Conservation (phyloP, 1,140 invertebrate species). For the Solenopsis fugax region DNA sequence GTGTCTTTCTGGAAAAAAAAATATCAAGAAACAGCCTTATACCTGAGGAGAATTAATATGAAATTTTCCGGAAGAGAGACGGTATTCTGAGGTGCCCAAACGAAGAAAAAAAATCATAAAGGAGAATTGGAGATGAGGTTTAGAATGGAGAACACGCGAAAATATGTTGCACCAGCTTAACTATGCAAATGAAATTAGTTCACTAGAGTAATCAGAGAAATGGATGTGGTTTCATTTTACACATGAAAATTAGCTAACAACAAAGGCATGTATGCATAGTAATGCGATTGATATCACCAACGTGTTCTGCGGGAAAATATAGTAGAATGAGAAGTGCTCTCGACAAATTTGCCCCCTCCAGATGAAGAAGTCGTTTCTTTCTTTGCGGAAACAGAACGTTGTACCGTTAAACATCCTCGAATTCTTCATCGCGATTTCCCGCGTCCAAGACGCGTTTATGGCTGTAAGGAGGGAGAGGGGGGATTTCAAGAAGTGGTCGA, state of each 20-base stretch:
- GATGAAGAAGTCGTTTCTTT: not conserved
- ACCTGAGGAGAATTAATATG: slow-evolving; percentile 7
- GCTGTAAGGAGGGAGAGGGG: not conserved
- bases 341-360: not conserved
- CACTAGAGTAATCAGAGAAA: slow-evolving; percentile 25
- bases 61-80: slow-evolving; percentile 16
- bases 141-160: not conserved
- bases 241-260: slow-evolving; percentile 6
- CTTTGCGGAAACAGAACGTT: not conserved
- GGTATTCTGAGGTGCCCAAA: not conserved
- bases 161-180: not conserved
- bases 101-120: slow-evolving; percentile 14
- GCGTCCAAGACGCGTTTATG: not conserved
- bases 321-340: not conserved
- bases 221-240: slow-evolving; percentile 14
- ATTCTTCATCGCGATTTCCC: slow-evolving; percentile 13
- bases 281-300: not conserved
- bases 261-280: not conserved
- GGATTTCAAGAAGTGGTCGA: slow-evolving; percentile 35
- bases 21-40: not conserved
- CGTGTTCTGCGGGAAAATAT: not conserved
- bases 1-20: not conserved
- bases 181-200: slow-evolving; percentile 48
- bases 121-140: slow-evolving; percentile 40
- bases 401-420: slow-evolving; percentile 18